Percentiles rank a stretch among this genome's conserved stretches.
phyloP scores from a whole-genome alignment of 1,140 invertebrate species.

The Cydia pomonella region DNA sequence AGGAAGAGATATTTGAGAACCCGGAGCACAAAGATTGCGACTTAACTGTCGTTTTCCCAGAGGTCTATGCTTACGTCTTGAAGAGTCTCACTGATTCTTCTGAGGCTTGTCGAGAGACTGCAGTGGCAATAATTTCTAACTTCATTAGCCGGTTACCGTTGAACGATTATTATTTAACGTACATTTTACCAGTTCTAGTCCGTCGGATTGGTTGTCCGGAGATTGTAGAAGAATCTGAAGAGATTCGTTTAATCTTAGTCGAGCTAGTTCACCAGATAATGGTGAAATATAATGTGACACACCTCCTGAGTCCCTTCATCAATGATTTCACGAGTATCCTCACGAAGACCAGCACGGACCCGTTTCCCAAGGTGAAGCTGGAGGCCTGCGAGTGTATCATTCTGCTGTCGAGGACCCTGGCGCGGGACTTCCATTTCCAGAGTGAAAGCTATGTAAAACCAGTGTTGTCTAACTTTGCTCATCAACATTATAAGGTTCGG shows the following conservation, averaged over 20 bases:
- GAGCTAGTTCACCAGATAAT: constrained; percentile 85
- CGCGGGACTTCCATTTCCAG: constrained; percentile 87
- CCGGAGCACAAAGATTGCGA: constrained; percentile 58
- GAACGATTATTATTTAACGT: constrained; percentile 86
- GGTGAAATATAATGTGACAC: constrained; percentile 81
- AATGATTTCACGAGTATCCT: constrained; percentile 89
- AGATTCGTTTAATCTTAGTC: constrained; percentile 88
- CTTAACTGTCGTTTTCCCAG: constrained; percentile 68
- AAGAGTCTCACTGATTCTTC: constrained; percentile 73
- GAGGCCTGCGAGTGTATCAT: constrained; percentile 87
- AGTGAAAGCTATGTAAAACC: constrained; percentile 88
- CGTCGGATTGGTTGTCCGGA: constrained; percentile 89
- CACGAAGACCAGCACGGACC: constrained; percentile 86
- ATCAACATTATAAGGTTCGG: constrained; percentile 91
- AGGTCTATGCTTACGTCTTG: constrained; percentile 70
- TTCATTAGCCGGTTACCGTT: constrained; percentile 68
- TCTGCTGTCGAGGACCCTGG: constrained; percentile 83
- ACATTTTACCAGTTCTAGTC: constrained; percentile 88
- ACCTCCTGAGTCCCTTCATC: constrained; percentile 84
- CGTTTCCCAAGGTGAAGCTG: constrained; percentile 89
- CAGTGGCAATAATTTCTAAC: constrained; percentile 64
- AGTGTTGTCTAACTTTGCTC: constrained; percentile 85
- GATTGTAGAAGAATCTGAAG: constrained; percentile 91
- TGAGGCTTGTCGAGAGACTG: constrained; percentile 67
- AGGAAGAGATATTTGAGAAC: constrained; percentile 69